These are phyloP conservation scores for Agelastica alni DNA, from an alignment of 2,888 invertebrate species.

Conservation along the genomic window DNA sequence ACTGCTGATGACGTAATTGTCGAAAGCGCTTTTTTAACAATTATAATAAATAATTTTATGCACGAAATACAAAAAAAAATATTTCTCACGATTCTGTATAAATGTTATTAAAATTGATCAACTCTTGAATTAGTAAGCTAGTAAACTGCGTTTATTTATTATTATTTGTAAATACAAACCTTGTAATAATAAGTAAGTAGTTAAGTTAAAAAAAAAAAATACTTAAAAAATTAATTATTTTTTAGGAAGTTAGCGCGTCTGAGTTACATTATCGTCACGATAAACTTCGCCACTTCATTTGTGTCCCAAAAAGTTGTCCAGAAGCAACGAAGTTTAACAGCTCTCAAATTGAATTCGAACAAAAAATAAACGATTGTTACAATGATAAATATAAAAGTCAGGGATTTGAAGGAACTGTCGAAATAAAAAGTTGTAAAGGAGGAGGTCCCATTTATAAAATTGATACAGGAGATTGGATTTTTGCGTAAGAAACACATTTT, in stretches of 20 bases:
- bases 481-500: constrained; percentile 35
- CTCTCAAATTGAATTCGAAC: constrained; percentile 24
- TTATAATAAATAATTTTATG: no score
- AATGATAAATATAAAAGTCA: constrained; percentile 28
- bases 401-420: constrained; percentile 31
- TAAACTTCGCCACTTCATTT: constrained; percentile 34
- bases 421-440: constrained; percentile 28
- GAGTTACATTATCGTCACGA: constrained; percentile 36
- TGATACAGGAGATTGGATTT: constrained; percentile 33
- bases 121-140: no score
- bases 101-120: no score
- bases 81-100: no score
- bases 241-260: constrained; percentile 30
- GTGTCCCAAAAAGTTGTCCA: constrained; percentile 37
- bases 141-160: no score
- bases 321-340: constrained; percentile 25
- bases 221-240: no score
- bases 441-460: constrained; percentile 27
- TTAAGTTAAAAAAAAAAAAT: no score
- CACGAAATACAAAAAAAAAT: no score
- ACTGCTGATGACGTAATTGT: no score
- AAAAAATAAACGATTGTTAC: constrained; percentile 31
- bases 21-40: no score
- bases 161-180: no score
- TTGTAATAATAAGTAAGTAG: no score